These are phyloP conservation scores for Eristalis arbustorum DNA, from an alignment of 2,888 invertebrate species.

Conservation along the genomic window DNA sequence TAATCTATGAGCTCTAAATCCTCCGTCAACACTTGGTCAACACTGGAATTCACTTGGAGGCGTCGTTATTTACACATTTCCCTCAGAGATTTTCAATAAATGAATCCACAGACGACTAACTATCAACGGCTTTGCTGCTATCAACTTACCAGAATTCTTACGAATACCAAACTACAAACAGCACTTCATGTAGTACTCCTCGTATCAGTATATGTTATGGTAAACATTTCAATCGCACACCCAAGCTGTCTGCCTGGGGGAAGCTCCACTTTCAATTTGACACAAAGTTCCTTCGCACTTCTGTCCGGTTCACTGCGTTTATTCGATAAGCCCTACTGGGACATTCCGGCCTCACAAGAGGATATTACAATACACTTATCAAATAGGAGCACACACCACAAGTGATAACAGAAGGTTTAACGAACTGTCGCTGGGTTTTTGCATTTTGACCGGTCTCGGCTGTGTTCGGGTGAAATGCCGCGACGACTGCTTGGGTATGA, in stretches of 20 bases:
- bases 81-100: conserved; percentile 7
- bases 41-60: not conserved
- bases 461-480: not conserved
- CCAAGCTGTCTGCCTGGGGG: not conserved
- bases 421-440: conserved; percentile 24
- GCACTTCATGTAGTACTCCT: not conserved
- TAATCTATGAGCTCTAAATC: not conserved
- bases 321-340: conserved; percentile 11
- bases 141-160: conserved; percentile 35
- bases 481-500: conserved; percentile 29
- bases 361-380: not conserved
- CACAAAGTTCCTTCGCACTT: conserved; percentile 16
- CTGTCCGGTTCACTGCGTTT: conserved; percentile 6
- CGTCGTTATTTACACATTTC: conserved; percentile 26
- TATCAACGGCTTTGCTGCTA: not conserved
- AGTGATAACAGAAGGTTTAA: conserved; percentile 32
- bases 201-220: not conserved
- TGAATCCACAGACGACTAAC: not conserved
- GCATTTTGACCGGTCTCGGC: conserved; percentile 12
- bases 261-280: not conserved
- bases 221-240: conserved; percentile 35
- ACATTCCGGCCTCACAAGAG: not conserved
- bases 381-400: not conserved
- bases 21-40: conserved; percentile 16
- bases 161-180: conserved; percentile 15